Evolutionary conservation across 2,888 invertebrate genomes (phyloP).

Genomic region (Calameuta pallipes): DNA sequence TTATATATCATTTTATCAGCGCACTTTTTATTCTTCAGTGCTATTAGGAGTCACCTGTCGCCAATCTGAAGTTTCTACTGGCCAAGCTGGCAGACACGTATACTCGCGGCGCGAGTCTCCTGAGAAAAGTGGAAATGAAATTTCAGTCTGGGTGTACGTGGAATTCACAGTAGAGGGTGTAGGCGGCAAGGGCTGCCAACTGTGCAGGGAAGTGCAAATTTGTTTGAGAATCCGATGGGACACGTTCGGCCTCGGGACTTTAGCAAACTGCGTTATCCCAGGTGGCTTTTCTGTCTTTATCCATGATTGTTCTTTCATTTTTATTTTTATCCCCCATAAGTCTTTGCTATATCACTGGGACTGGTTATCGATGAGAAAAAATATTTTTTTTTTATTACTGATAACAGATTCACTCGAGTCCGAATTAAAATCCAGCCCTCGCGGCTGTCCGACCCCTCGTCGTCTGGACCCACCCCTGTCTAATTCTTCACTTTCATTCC

Average conservation of each 20-base stretch:
- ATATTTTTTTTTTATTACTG: not conserved
- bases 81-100: not conserved
- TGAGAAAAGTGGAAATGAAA: not conserved
- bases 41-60: not conserved
- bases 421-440: not conserved
- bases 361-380: not conserved
- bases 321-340: not conserved
- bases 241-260: not conserved
- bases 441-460: not conserved
- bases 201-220: not conserved
- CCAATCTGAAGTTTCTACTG: not conserved
- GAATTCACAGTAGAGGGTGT: not conserved
- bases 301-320: not conserved
- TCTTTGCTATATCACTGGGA: not conserved
- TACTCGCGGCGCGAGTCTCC: not conserved
- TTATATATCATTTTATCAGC: not conserved
- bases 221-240: not conserved
- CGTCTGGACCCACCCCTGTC: not conserved
- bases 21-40: not conserved
- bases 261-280: not conserved
- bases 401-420: not conserved
- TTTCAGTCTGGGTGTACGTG: not conserved
- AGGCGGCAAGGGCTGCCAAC: not conserved
- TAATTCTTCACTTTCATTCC: not conserved
- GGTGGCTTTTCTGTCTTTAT: not conserved